Evolutionary conservation across 2,797 vertebrate species (phyloP).

Genomic region (Tokudaia tokunoshimensis): DNA sequence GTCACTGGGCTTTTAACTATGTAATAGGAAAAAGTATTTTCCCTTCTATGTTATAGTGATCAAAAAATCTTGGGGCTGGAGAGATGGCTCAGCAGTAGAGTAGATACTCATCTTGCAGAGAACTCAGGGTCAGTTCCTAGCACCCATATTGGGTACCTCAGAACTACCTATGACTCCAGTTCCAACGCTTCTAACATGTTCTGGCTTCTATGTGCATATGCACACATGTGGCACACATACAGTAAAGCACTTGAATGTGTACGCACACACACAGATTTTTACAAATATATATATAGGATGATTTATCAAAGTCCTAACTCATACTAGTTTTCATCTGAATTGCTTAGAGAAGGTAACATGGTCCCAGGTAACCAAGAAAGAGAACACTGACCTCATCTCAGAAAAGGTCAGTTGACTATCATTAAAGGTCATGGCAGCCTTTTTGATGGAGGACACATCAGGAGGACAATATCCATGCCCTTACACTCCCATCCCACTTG

Average conservation of each 20-base stretch:
- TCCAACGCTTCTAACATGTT: neutral
- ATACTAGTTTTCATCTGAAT: neutral
- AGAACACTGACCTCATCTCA: neutral
- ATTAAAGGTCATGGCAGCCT: too few species aligned
- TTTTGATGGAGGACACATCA: neutral
- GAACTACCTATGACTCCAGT: neutral
- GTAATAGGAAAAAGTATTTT: constrained; percentile 18
- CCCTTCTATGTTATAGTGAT: neutral
- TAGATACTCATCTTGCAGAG: neutral
- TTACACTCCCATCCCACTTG: fast-evolving
- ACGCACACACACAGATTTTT: neutral
- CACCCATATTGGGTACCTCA: neutral
- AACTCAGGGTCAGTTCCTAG: neutral
- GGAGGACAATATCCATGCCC: neutral
- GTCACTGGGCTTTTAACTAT: constrained; percentile 78
- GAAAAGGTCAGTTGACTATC: neutral
- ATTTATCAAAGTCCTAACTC: neutral
- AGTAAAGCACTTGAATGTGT: neutral
- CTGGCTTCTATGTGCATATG: neutral
- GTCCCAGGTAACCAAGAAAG: neutral
- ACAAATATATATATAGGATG: neutral
- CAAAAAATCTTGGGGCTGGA: neutral
- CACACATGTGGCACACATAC: too few species aligned
- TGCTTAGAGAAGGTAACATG: neutral
- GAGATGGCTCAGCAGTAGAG: neutral